Base-by-base conservation (phyloP, 2,888 invertebrate genomes). In the Drosophila rellima region DNA sequence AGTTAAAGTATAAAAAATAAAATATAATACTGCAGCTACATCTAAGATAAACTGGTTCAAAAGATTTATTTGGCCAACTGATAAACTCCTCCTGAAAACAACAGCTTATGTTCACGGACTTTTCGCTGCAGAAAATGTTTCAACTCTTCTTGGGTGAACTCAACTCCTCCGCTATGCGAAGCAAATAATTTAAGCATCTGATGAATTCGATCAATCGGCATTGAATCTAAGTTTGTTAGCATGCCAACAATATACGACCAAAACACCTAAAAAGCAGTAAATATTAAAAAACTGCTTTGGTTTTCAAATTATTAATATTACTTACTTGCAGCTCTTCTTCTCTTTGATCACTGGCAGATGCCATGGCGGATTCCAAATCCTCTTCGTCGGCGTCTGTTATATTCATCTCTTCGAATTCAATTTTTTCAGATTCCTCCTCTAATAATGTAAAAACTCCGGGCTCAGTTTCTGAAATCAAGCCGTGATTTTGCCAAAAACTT, bases 221-320 rank as follows among this genome's bases (percentile, higher is more conserved):
- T 94, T 0, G 96, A 97, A 88, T 98, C 98, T 74, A 99, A 93
- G 93, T 99, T 99, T 11, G 98, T 98, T 63, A 99, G 93, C 99
- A 99, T 99, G 17, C 98, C 98, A 47, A 98, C 96, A 83, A 99
- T 98, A 90, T 98, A 99, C 0, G 98, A 97, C 99, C 99, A 99
- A 92, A 98, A 98, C 3, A 92, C 92, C 92, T 92, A 31, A 31
- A 68, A n/a, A 33, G 13, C 0, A 52, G 6, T 7, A 48, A 29
- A 11, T 10, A 31, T 10, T 4, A 18, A 8, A 4, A 3, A 37
- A 31, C 11, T 3, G 7, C n/a, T 18, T 10, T 2, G 13, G 10
- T 6, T n/a, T 26, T 64, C 17, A 1, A 44, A 4, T 31, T 8
- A 1, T 1, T 11, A 7, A 11, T 11, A 15, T 23, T 6, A 52